Evolutionary conservation across 2,888 invertebrate genomes (phyloP), one percentile per base, ranked within the genome.

Genomic region (Sminthurides aquaticus): DNA sequence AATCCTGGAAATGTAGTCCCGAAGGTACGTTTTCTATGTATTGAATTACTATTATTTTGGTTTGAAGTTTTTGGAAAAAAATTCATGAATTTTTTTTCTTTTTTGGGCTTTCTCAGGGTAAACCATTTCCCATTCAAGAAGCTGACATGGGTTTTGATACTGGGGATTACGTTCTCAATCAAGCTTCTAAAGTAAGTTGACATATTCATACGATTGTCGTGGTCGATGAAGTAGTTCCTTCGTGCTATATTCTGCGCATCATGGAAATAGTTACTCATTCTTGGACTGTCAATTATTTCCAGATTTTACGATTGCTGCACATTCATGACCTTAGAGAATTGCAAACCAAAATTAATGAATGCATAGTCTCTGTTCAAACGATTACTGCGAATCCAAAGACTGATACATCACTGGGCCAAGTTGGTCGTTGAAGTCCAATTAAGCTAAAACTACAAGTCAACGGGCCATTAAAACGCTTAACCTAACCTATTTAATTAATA

Each of bases 311-410:
- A 54, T 81, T 93, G 49, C 80, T 94, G 24, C 91, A 91, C 78
- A 86, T 95, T 68, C 87, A 89, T 75, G 90, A 93, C 77, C 80
- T 95, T 22, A 81, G 93, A 75, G 85, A 88, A 69, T 82, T 98
- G 59, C 98, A 99, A 79, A 96, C 94, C 0, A 85, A 85, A 76
- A 94, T 97, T 60, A 99, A 99, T 79, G 92, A 96, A 79, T 87
- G 91, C 1, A 88, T 99, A 72, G 98, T 97, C 1, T 85, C 87
- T 55, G 90, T 95, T 2, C 99, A 99, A 81, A 85, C 82, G 68
- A 82, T 98, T 1, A 98, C 98, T 1, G 97, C 97, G 2, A 89
- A 98, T 82, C 98, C 97, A 1, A 93, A 93, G 81, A 98, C 97
- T 69, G 95, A 98, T 77, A 91, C 94, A 0, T 88, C 87, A 78